phyloP scores from a whole-genome alignment of 2,113 vertebrate species.

The Hiodon tergisus region DNA sequence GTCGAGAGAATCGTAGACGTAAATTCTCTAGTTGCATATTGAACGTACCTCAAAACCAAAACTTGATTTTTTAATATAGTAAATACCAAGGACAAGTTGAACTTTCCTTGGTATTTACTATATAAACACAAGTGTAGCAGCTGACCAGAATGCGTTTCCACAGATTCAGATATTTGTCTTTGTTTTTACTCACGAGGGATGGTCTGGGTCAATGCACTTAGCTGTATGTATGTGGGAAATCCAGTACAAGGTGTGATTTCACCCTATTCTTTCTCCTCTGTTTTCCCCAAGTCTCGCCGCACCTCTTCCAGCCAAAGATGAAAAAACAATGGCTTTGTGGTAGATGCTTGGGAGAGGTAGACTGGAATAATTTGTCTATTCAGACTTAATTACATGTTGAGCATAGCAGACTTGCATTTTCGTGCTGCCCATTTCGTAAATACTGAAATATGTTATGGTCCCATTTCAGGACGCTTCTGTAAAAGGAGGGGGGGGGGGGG shows the following conservation, averaged over 20 bases:
- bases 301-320: constrained; percentile 11
- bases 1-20: too few relatives aligned
- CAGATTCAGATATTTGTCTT: neutral
- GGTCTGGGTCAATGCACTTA: constrained; percentile 4
- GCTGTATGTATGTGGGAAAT: neutral
- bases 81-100: too few relatives aligned
- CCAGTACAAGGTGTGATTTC: constrained; percentile 9
- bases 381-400: constrained; percentile 22
- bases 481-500: too few relatives aligned
- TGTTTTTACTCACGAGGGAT: neutral
- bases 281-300: constrained; percentile 14
- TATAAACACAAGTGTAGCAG: too few relatives aligned
- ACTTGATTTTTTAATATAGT: too few relatives aligned
- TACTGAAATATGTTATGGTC: constrained; percentile 18
- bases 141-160: too few relatives aligned
- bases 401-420: constrained; percentile 20
- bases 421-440: constrained; percentile 9
- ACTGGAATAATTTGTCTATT: constrained; percentile 28
- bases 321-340: constrained; percentile 21
- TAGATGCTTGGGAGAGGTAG: constrained; percentile 24
- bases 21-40: too few relatives aligned
- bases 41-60: too few relatives aligned
- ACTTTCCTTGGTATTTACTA: too few relatives aligned
- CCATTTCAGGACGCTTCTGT: constrained; percentile 10
- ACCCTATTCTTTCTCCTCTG: neutral